Evolutionary conservation across 2,888 invertebrate species (phyloP).

Genomic region (Zhuqinia jingwanae): DNA sequence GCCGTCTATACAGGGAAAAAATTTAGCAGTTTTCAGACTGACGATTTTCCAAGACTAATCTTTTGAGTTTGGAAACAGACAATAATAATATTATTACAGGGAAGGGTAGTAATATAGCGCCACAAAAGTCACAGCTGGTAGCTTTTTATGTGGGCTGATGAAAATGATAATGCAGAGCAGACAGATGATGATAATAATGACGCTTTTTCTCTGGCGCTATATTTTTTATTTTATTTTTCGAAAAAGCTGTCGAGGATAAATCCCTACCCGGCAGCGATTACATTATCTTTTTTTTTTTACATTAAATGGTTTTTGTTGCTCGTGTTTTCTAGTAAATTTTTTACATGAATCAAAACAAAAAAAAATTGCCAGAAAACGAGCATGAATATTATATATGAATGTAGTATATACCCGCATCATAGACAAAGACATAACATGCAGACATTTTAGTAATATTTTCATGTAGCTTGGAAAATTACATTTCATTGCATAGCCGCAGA

Average conservation of each 20-base stretch:
- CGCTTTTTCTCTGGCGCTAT: conserved; percentile 21
- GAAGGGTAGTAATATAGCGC: too few relatives aligned
- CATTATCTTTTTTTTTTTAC: conserved; percentile 38
- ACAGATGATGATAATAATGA: conserved; percentile 42
- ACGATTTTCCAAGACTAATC: neutral
- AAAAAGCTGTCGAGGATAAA: conserved; percentile 61
- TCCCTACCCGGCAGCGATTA: conserved; percentile 68
- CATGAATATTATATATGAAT: too few relatives aligned
- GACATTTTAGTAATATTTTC: neutral
- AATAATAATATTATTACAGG: too few relatives aligned
- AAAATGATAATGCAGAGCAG: conserved; percentile 48
- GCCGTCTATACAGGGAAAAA: too few relatives aligned
- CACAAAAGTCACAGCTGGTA: conserved; percentile 17
- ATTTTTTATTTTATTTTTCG: conserved; percentile 38
- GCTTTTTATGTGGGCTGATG: conserved; percentile 34
- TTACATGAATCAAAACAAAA: conserved; percentile 15
- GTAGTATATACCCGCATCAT: too few relatives aligned
- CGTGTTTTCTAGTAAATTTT: neutral
- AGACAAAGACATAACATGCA: too few relatives aligned
- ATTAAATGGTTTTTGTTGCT: neutral
- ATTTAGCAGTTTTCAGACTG: too few relatives aligned
- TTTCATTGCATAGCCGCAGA: conserved; percentile 40
- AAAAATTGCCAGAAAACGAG: conserved; percentile 20
- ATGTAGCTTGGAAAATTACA: conserved; percentile 20
- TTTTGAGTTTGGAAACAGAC: too few relatives aligned